Conservation (phyloP, 2,797 vertebrate genomes). For the Chaetodon trifasciatus region DNA sequence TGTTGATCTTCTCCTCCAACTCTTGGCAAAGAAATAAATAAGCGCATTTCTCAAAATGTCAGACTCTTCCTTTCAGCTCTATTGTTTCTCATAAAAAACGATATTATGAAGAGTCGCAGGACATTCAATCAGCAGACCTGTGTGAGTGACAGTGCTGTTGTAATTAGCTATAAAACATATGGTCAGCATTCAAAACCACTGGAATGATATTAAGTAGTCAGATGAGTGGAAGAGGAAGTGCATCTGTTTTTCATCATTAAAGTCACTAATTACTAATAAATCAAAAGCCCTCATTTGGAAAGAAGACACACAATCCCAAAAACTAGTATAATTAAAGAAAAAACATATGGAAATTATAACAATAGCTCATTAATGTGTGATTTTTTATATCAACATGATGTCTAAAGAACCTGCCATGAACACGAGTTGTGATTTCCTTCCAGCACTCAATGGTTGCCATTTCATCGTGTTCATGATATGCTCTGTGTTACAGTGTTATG, state of each 20-base stretch:
- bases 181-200: slow-evolving; percentile 15
- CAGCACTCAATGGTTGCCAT: background rate
- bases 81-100: background rate
- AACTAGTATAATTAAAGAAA: background rate
- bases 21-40: background rate
- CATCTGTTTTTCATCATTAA: slow-evolving; percentile 8
- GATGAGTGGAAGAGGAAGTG: background rate
- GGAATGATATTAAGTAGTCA: slow-evolving; percentile 1
- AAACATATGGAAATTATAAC: background rate
- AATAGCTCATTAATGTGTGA: background rate
- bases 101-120: background rate
- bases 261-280: background rate
- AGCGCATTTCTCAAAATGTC: background rate
- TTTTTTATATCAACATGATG: background rate
- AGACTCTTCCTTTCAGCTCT: background rate
- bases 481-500: background rate
- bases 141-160: slow-evolving; percentile 1
- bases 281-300: background rate
- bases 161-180: slow-evolving; percentile 11
- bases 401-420: background rate
- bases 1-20: background rate
- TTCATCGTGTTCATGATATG: background rate
- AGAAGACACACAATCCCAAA: background rate
- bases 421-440: background rate
- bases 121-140: slow-evolving; percentile 20